Evolutionary conservation across 2,113 vertebrate genomes (phyloP), one percentile per base, ranked within the genome.

Genomic region (Antennarius striatus): DNA sequence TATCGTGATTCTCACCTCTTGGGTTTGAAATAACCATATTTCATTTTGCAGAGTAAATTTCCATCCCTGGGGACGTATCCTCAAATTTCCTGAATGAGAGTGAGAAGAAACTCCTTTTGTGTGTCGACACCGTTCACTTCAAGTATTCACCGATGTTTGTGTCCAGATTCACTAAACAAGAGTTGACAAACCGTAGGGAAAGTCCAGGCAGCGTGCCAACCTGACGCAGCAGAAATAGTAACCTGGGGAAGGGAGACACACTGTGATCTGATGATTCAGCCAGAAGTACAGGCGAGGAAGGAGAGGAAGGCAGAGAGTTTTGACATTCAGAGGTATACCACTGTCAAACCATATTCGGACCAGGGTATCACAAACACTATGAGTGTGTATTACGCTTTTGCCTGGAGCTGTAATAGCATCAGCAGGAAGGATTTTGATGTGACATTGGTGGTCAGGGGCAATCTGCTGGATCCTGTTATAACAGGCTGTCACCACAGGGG

Each of bases 191-290:
- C 79, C 88, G 86, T 62, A 79, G 86, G 84, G 80, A 86, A 82
- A 87, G 73, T 86, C 75, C 84, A 77, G 87, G 88, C 88, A 74
- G 53, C 4, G 46, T 6, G 88, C 91, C 89, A 88, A 77, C 65
- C 89, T 92, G 89, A 92, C 88, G 82, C 87, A 85, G 90, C 92
- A 92, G 64, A 92, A 90, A 89, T 68, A 86, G 73, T 83, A 91
- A 90, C 90, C 90, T 90, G 88, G 7, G 84, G 84, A 86, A 80
- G 81, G 86, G 86, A 91, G 87, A 89, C 88, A 82, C 84, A 83
- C 71, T 80, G 75, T 68, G 85, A 91, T 90, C 71, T 90, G 90
- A 90, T 89, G 89, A 92, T 88, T 91, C 91, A 91, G 88, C 87
- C 83, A 71, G 78, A 90, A 85, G 66, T 65, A 61, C 72, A 83